Evolutionary conservation across 2,888 invertebrate species (phyloP), one percentile per base, ranked within the genome.

Genomic region (Cephus sareptanus): DNA sequence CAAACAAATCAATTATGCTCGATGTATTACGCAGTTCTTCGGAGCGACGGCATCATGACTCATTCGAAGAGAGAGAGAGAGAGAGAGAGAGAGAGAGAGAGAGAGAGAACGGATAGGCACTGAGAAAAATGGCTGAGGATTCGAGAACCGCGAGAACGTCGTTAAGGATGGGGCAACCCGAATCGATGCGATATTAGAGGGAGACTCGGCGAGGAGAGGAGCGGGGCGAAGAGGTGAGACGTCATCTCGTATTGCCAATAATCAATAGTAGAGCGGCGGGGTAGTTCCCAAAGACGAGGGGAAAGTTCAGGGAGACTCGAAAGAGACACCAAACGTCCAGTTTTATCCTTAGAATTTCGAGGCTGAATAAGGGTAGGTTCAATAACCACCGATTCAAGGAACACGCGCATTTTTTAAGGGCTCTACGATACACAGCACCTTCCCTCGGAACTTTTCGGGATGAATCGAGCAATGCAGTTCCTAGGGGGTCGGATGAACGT

Each of bases 1-100:
- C 85, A 86, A 87, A 86, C 87, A 85, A 87, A 88, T 87, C 87
- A 87, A 87, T 88, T 84, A 84, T 87, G 82, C 35, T 37, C 23
- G 74, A n/a, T 71, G 15, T 71, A 71, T 71, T 71, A 34, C 71
- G 71, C 33, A 31, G 33, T 71, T 56, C 56, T 23, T 56, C 56
- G 23, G 9, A 23, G 56, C 56, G 56, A 56, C 23, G 56, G 56
- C 56, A 56, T 23, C 56, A 9, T 56, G 56, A 56, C 23, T 56
- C 56, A 56, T 23, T 56, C 23, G 56, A 9, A 2, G 56, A 23
- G 23, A 56, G 23, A 56, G 40, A 40, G 37, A 34, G 40, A 40
- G 37, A 4, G 0, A 37, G 4, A 4, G 40, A 4, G 40, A 4
- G 40, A 4, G 40, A 15, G 68, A 75, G 37, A 70, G 73, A 56